Evolutionary conservation across 2,113 vertebrate genomes (phyloP).

Genomic region (Corynorhinus townsendii): DNA sequence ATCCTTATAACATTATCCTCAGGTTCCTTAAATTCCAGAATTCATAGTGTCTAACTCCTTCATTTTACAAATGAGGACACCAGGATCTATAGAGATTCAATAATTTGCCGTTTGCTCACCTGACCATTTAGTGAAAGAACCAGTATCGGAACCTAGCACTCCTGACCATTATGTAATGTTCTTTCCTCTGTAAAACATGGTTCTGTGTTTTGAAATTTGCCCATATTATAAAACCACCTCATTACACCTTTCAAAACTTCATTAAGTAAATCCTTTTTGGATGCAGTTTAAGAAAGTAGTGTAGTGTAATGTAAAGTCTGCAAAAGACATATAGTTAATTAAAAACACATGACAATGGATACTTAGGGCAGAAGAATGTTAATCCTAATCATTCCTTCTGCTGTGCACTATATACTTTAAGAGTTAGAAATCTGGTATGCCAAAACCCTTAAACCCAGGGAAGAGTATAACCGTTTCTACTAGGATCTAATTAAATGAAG

Average conservation of each 20-base stretch:
- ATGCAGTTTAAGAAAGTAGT: neutral
- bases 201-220: neutral
- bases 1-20: neutral
- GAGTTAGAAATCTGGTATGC: neutral
- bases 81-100: neutral
- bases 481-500: neutral
- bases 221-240: neutral
- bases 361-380: neutral
- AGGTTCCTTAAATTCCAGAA: constrained; percentile 21
- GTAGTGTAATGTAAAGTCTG: neutral
- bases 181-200: neutral
- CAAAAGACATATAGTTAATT: neutral
- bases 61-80: neutral
- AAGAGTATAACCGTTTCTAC: neutral
- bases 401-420: neutral
- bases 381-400: neutral
- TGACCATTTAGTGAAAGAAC: neutral
- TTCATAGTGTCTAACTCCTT: neutral
- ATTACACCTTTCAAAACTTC: neutral
- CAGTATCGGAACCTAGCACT: neutral
- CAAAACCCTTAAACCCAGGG: constrained; percentile 9
- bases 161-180: neutral
- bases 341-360: neutral
- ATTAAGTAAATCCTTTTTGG: neutral
- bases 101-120: neutral